phyloP scores from a whole-genome alignment of 2,113 vertebrate species.

The Sinocyclocheilus anophthalmus region DNA sequence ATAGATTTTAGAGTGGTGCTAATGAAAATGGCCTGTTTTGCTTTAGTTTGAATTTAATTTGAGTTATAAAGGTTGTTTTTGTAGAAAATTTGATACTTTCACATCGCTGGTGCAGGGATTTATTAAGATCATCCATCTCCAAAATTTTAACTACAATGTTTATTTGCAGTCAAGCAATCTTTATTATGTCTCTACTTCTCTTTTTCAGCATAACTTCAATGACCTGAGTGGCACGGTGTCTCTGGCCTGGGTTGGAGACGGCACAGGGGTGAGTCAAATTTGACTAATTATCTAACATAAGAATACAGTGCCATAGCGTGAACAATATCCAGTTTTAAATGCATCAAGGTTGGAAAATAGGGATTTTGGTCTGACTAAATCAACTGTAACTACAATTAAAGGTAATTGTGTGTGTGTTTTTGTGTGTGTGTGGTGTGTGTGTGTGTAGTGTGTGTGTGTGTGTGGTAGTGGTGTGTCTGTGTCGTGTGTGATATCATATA shows the following conservation, averaged over 20 bases:
- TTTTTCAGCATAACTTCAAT: conserved; percentile 80
- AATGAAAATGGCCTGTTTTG: background rate
- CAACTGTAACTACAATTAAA: background rate
- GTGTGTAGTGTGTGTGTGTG: no score
- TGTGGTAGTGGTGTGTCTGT: no score
- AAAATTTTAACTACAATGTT: background rate
- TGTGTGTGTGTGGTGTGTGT: no score
- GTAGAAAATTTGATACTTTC: background rate
- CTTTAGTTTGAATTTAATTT: background rate
- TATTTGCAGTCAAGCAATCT: background rate
- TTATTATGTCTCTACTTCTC: background rate
- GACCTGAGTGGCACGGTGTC: conserved; percentile 88
- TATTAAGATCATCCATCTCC: background rate
- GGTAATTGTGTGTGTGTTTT: background rate
- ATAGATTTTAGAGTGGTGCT: background rate
- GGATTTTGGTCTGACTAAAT: background rate
- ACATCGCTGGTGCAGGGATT: background rate
- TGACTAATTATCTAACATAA: background rate
- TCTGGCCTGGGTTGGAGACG: conserved; percentile 91
- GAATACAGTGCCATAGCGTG: background rate
- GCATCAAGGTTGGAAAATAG: background rate
- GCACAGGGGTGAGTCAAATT: conserved; percentile 84
- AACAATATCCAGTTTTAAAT: background rate
- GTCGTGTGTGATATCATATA: no score
- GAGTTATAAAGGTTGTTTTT: background rate